phyloP scores from a whole-genome alignment of 2,888 invertebrate genomes.

The Carpatolechia fugitivella region DNA sequence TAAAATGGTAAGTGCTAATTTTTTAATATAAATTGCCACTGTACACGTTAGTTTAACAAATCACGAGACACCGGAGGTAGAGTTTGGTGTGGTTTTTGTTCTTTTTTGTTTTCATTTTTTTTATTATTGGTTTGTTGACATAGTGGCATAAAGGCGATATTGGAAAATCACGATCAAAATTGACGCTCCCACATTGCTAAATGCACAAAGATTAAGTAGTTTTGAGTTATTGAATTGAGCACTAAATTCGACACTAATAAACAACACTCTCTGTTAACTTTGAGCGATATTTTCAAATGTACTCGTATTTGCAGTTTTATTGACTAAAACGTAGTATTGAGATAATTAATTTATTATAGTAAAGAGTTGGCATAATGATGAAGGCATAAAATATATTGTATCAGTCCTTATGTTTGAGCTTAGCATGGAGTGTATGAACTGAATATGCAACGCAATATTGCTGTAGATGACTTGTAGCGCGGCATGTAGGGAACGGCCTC shows the following conservation, averaged over 20 bases:
- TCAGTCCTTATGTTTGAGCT: background rate
- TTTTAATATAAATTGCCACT: constrained; percentile 30
- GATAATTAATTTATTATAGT: no score
- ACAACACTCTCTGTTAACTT: background rate
- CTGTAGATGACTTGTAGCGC: background rate
- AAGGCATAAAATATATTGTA: background rate
- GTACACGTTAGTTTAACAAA: constrained; percentile 20
- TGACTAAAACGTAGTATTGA: background rate
- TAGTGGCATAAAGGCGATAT: constrained; percentile 66
- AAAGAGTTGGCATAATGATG: background rate
- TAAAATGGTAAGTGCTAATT: constrained; percentile 27
- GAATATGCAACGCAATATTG: background rate
- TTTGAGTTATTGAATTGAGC: constrained; percentile 7
- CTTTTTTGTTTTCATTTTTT: constrained; percentile 30
- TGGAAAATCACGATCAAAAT: constrained; percentile 41
- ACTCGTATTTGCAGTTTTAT: background rate
- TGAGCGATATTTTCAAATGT: background rate
- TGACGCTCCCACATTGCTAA: constrained; percentile 45
- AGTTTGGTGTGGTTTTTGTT: constrained; percentile 30
- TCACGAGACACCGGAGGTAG: constrained; percentile 28
- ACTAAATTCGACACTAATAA: background rate
- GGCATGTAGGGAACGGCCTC: no score
- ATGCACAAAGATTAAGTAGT: constrained; percentile 34
- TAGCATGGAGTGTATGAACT: background rate
- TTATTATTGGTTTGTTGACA: constrained; percentile 54